Evolutionary conservation across 2,888 invertebrate genomes (phyloP).

Genomic region (Tetrapedia diversipes): DNA sequence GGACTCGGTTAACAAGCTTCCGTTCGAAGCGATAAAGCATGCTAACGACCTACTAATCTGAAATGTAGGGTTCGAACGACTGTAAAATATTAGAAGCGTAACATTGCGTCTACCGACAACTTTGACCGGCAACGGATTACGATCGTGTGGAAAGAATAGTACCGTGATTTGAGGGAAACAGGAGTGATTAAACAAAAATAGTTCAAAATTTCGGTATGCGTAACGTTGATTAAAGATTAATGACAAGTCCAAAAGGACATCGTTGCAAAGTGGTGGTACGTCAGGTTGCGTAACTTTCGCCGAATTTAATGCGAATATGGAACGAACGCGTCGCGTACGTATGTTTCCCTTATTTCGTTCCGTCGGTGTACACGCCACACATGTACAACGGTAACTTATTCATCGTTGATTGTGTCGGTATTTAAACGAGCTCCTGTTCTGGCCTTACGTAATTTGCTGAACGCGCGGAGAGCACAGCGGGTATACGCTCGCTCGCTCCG

Average conservation of each 20-base stretch:
- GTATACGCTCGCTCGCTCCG: slow-evolving; percentile 56
- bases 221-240: neutral
- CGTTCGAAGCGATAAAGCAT: slow-evolving; percentile 52
- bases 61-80: slow-evolving; percentile 33
- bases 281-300: slow-evolving; percentile 73
- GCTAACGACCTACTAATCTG: slow-evolving; percentile 54
- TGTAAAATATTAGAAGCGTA: slow-evolving; percentile 26
- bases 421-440: slow-evolving; percentile 80
- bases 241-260: slow-evolving; percentile 26
- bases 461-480: slow-evolving; percentile 69
- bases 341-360: slow-evolving; percentile 53
- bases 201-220: neutral
- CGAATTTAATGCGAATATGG: slow-evolving; percentile 75
- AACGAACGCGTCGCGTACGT: slow-evolving; percentile 35
- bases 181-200: neutral
- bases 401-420: slow-evolving; percentile 69
- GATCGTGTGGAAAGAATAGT: neutral
- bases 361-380: slow-evolving; percentile 22
- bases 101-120: neutral
- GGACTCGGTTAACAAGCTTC: slow-evolving; percentile 54
- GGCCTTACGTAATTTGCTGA: slow-evolving; percentile 79
- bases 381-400: slow-evolving; percentile 49
- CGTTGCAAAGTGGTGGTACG: slow-evolving; percentile 14
- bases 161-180: too few species aligned
- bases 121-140: too few species aligned